A percentile compares a stretch with the other conserved stretches of the same genome.
These are phyloP conservation scores for Protomyctophum bolini DNA, from an alignment of 2,113 vertebrate genomes.

Conservation along the genomic window DNA sequence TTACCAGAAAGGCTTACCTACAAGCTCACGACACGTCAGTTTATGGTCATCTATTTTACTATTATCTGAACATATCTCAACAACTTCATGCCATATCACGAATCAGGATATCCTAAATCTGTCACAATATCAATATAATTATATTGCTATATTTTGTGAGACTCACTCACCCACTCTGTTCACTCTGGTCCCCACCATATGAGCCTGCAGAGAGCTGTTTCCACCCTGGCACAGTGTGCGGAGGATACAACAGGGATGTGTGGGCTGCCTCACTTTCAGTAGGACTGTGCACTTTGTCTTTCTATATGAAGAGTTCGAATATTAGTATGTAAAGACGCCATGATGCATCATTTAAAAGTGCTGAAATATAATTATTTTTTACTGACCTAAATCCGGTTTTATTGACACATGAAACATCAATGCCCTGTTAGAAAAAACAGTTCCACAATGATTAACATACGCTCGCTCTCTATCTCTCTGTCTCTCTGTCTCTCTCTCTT, in stretches of 20 bases:
- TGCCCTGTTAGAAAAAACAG: slow-evolving; percentile 45
- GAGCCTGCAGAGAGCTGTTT: slow-evolving; percentile 26
- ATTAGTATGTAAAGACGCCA: neutral
- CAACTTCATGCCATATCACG: too few species aligned
- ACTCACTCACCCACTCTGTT: slow-evolving; percentile 66
- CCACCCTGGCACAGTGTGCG: slow-evolving; percentile 35
- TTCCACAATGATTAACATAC: neutral
- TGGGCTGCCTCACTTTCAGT: slow-evolving; percentile 36
- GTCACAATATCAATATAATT: too few species aligned
- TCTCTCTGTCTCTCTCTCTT: too few species aligned
- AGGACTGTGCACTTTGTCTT: slow-evolving; percentile 43
- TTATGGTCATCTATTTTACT: too few species aligned
- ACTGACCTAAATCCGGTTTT: slow-evolving; percentile 56
- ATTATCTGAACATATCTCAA: too few species aligned
- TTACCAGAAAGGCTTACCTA: too few species aligned
- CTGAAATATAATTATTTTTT: neutral
- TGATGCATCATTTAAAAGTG: neutral
- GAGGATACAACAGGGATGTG: slow-evolving; percentile 62
- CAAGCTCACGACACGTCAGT: neutral
- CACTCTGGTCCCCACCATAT: slow-evolving; percentile 38
- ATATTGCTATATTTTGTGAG: too few species aligned
- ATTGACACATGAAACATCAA: slow-evolving; percentile 39
- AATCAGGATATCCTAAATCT: too few species aligned
- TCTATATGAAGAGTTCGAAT: slow-evolving; percentile 33
- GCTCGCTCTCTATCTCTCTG: neutral